phyloP scores from a whole-genome alignment of 1,140 invertebrate species.

The Nomia melanderi region DNA sequence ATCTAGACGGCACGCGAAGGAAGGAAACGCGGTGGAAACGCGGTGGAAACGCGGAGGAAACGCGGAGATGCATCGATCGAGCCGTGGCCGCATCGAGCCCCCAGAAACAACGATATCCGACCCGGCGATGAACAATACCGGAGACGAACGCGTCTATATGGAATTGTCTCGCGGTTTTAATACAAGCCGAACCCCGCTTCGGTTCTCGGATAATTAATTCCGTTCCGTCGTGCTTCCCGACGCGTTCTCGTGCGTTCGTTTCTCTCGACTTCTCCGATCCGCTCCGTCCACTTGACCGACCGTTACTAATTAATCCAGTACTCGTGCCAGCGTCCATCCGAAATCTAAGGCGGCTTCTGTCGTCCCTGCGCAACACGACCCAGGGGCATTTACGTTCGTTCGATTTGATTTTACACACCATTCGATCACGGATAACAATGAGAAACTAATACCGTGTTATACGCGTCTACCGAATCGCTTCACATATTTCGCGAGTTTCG shows the following conservation, averaged over 20 bases:
- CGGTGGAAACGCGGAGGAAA: not conserved
- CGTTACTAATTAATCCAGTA: constrained; percentile 37
- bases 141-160: constrained; percentile 6
- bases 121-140: constrained; percentile 21
- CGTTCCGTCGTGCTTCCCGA: constrained; percentile 14
- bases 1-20: no score
- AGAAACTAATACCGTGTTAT: no score
- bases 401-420: no score
- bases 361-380: not conserved
- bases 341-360: constrained; percentile 15
- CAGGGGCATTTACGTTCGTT: not conserved
- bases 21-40: no score
- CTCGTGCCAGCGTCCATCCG: constrained; percentile 8
- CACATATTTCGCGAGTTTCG: no score
- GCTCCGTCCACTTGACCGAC: not conserved
- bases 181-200: constrained; percentile 12
- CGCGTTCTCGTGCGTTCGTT: constrained; percentile 20
- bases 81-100: not conserved
- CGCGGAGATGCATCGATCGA: not conserved
- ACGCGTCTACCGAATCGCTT: no score
- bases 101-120: constrained; percentile 29
- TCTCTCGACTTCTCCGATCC: not conserved
- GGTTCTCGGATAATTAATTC: constrained; percentile 46
- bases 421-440: no score
- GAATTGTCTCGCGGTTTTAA: constrained; percentile 30